These are phyloP conservation scores for Chaunax sp. DNA, from an alignment of 2,797 vertebrate genomes.

Conservation along the genomic window DNA sequence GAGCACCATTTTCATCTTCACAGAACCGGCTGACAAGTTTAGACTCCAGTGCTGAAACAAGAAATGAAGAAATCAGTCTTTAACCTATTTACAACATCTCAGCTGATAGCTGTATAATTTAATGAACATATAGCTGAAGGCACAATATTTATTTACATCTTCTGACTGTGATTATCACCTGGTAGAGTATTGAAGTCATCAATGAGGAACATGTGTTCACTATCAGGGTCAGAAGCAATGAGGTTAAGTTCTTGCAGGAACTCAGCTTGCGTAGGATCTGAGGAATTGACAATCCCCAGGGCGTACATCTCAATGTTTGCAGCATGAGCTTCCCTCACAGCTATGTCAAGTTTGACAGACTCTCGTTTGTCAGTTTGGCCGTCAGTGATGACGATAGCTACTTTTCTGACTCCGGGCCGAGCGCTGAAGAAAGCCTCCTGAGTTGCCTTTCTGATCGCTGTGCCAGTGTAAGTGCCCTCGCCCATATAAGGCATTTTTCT, in stretches of 20 bases:
- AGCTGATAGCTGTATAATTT: neutral
- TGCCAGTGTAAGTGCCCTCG: conserved; percentile 92
- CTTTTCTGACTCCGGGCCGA: conserved; percentile 88
- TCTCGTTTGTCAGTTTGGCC: conserved; percentile 92
- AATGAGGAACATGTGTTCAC: conserved; percentile 92
- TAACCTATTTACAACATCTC: neutral
- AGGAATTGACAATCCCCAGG: conserved; percentile 90
- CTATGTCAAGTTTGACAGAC: conserved; percentile 88
- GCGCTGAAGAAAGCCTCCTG: conserved; percentile 91
- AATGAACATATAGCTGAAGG: neutral
- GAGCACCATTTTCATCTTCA: conserved; percentile 92
- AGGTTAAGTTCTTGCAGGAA: conserved; percentile 91
- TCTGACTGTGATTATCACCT: conserved; percentile 77
- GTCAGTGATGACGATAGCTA: conserved; percentile 93
- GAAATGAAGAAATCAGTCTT: conserved; percentile 19
- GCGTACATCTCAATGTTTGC: conserved; percentile 95
- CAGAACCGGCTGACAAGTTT: conserved; percentile 93
- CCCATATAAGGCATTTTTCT: conserved; percentile 92
- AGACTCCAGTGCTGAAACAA: conserved; percentile 87
- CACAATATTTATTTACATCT: conserved; percentile 2
- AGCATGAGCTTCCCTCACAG: conserved; percentile 89
- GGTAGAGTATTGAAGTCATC: conserved; percentile 93
- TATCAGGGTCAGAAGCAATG: conserved; percentile 93
- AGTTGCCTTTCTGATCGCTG: conserved; percentile 90
- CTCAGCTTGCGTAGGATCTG: conserved; percentile 88